Conservation (phyloP, 2,888 invertebrate genomes). For the Hypena proboscidalis region DNA sequence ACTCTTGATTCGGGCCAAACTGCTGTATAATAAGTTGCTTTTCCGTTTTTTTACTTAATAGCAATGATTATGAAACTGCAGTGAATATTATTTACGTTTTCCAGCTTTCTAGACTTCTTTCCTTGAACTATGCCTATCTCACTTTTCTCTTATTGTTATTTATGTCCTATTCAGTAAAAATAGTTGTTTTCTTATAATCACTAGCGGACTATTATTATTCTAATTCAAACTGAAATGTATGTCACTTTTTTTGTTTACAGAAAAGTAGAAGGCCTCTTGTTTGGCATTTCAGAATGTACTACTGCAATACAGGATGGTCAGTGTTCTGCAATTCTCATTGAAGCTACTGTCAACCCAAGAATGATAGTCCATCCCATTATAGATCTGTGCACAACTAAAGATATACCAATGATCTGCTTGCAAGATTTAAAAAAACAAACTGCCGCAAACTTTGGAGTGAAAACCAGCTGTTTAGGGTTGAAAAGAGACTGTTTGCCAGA, state of each 20-base stretch:
- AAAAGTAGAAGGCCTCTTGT: conserved; percentile 65
- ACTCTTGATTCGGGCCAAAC: neutral
- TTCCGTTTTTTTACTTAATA: too few species aligned
- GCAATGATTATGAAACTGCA: too few species aligned
- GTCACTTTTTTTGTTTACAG: conserved; percentile 51
- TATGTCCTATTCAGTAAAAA: too few species aligned
- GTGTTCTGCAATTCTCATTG: conserved; percentile 71
- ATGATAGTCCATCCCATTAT: conserved; percentile 73
- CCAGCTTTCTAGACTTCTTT: too few species aligned
- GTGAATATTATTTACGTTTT: too few species aligned
- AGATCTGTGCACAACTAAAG: conserved; percentile 55
- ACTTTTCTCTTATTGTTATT: too few species aligned
- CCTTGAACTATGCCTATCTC: too few species aligned
- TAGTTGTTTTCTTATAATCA: too few species aligned
- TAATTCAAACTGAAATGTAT: too few species aligned
- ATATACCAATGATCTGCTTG: conserved; percentile 71
- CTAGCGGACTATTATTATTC: too few species aligned
- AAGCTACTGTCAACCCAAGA: conserved; percentile 68
- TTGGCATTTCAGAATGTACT: conserved; percentile 71
- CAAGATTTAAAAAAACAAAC: conserved; percentile 58
- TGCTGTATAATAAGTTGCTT: too few species aligned
- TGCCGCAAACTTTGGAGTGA: conserved; percentile 65
- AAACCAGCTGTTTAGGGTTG: conserved; percentile 73
- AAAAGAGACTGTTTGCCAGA: conserved; percentile 52
- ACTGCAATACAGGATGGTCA: conserved; percentile 49